A percentile compares a stretch with the other conserved stretches of the same genome.
These are phyloP conservation scores for Pachymerium ferrugineum DNA, from an alignment of 2,888 invertebrate genomes.

Conservation along the genomic window DNA sequence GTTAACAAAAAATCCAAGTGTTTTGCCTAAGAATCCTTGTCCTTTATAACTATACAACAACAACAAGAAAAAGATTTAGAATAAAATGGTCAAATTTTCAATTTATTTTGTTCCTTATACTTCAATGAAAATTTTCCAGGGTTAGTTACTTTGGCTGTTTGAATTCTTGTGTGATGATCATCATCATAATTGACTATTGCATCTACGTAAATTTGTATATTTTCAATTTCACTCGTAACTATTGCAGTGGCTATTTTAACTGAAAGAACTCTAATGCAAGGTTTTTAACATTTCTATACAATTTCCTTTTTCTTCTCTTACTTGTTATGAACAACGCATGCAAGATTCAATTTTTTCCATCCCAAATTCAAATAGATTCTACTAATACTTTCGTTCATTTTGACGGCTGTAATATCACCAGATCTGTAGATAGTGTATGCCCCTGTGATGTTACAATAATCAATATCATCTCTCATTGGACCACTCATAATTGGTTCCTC, in stretches of 20 bases:
- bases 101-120: not conserved
- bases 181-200: not conserved
- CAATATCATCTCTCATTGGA: not conserved
- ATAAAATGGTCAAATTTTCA: not conserved
- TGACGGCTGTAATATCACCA: not conserved
- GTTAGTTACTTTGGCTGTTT: not conserved
- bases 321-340: not conserved
- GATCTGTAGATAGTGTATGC: not conserved
- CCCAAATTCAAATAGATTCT: not conserved
- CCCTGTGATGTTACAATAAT: not conserved
- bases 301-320: not conserved
- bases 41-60: not conserved
- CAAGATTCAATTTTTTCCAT: not conserved
- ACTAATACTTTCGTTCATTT: not conserved
- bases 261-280: not conserved
- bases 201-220: not conserved
- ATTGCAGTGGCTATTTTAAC: not conserved
- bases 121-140: not conserved
- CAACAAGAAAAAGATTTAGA: not conserved
- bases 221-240: not conserved
- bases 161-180: not conserved
- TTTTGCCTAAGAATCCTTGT: not conserved
- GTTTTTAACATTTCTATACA: not conserved
- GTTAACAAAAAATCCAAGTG: not conserved
- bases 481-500: not conserved